Percentiles rank a stretch among this genome's conserved stretches.
phyloP scores from a whole-genome alignment of 2,888 invertebrate species.

The Glaucopsyche alexis region DNA sequence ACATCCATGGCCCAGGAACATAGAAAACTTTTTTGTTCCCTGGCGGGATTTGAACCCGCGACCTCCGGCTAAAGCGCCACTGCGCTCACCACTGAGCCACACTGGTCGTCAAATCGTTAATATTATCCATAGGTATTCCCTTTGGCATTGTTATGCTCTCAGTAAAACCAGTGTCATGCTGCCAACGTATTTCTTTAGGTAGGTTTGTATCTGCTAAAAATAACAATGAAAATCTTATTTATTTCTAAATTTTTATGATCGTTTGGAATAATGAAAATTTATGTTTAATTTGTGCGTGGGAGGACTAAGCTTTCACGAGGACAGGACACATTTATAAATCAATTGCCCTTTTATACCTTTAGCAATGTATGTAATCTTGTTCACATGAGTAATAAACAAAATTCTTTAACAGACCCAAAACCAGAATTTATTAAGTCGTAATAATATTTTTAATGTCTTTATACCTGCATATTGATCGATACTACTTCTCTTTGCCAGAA shows the following conservation, averaged over 20 bases:
- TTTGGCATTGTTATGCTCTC: too few relatives aligned
- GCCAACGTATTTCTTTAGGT: too few relatives aligned
- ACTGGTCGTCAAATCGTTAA: too few relatives aligned
- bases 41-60: too few relatives aligned
- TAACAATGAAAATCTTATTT: neutral
- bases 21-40: too few relatives aligned
- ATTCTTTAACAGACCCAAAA: slow-evolving; percentile 3
- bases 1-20: too few relatives aligned
- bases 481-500: neutral
- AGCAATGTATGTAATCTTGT: neutral
- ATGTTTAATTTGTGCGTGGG: slow-evolving; percentile 15
- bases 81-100: too few relatives aligned
- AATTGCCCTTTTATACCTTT: slow-evolving; percentile 14
- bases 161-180: too few relatives aligned
- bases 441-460: slow-evolving; percentile 11
- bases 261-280: slow-evolving; percentile 20
- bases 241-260: slow-evolving; percentile 1
- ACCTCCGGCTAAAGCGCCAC: too few relatives aligned
- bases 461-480: neutral
- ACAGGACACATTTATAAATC: slow-evolving; percentile 18
- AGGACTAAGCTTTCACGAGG: slow-evolving; percentile 7
- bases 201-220: neutral
- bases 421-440: neutral
- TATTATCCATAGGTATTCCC: too few relatives aligned
- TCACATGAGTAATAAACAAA: slow-evolving; percentile 1